Conservation (phyloP, 1,140 invertebrate species). For the Campoletis sonorensis region DNA sequence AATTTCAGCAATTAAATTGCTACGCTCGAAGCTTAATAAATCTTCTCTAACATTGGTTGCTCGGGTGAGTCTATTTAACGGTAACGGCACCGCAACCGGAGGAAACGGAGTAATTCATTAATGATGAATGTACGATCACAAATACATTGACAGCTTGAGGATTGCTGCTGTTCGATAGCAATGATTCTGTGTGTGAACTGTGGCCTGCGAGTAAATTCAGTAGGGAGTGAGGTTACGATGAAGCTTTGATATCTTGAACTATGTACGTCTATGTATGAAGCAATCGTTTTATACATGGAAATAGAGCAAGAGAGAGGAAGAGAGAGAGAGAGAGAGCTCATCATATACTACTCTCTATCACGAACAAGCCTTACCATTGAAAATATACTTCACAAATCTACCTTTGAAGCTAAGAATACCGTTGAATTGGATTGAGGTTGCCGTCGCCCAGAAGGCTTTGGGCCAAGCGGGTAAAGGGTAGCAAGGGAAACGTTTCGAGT, state of each 20-base stretch:
- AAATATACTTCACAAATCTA: too few species aligned
- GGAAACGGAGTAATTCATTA: conserved; percentile 12
- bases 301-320: too few species aligned
- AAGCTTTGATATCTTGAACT: conserved; percentile 26
- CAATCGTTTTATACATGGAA: too few species aligned
- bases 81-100: neutral
- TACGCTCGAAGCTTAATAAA: neutral
- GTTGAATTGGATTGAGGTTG: too few species aligned
- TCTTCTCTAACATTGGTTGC: neutral
- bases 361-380: too few species aligned
- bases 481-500: too few species aligned
- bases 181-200: conserved; percentile 26
- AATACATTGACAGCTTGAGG: neutral
- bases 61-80: neutral
- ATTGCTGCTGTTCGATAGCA: conserved; percentile 1
- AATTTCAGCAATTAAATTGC: conserved; percentile 23
- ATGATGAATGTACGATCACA: conserved; percentile 9
- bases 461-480: too few species aligned
- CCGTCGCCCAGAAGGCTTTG: too few species aligned
- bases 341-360: too few species aligned
- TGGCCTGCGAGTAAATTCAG: conserved; percentile 16
- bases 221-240: neutral
- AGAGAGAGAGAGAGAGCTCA: too few species aligned
- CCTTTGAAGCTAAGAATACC: too few species aligned
- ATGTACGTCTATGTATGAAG: neutral